Conservation (phyloP, 1,140 invertebrate genomes). For the Asbolus verrucosus region DNA sequence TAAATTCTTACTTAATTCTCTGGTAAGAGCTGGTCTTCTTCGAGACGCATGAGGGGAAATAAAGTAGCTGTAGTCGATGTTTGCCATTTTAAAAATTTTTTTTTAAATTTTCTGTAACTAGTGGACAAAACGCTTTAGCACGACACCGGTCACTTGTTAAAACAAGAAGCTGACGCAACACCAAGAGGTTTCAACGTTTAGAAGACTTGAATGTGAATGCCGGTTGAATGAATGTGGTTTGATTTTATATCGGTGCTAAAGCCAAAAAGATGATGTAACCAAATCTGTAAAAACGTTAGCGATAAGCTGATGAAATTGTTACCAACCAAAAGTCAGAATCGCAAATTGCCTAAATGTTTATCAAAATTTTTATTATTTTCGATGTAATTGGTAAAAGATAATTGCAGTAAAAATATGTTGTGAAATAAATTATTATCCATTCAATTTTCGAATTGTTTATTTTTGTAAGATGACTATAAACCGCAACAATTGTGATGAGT, state of each 20-base stretch:
- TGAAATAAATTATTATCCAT: constrained; percentile 7
- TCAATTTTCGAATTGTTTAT: constrained; percentile 8
- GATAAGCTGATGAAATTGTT: constrained; percentile 49
- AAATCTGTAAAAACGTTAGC: constrained; percentile 28
- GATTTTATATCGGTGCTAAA: constrained; percentile 35
- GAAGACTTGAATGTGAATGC: constrained; percentile 34
- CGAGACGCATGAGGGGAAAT: constrained; percentile 59
- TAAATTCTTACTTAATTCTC: constrained; percentile 64
- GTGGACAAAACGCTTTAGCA: constrained; percentile 25
- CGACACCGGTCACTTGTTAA: neutral
- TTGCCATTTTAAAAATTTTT: constrained; percentile 42
- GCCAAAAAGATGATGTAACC: constrained; percentile 48
- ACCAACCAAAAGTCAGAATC: constrained; percentile 40
- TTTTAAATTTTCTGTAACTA: constrained; percentile 9
- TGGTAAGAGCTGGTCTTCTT: constrained; percentile 62
- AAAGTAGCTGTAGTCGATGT: constrained; percentile 62
- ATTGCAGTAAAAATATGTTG: constrained; percentile 25
- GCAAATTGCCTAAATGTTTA: neutral
- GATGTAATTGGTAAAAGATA: constrained; percentile 10
- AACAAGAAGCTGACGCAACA: constrained; percentile 20
- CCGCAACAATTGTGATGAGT: too few species aligned
- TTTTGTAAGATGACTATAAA: too few species aligned
- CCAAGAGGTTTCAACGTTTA: constrained; percentile 13
- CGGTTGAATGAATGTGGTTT: neutral
- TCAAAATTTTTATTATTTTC: constrained; percentile 26